phyloP scores from a whole-genome alignment of 2,797 vertebrate genomes.

The Acomys russatus region DNA sequence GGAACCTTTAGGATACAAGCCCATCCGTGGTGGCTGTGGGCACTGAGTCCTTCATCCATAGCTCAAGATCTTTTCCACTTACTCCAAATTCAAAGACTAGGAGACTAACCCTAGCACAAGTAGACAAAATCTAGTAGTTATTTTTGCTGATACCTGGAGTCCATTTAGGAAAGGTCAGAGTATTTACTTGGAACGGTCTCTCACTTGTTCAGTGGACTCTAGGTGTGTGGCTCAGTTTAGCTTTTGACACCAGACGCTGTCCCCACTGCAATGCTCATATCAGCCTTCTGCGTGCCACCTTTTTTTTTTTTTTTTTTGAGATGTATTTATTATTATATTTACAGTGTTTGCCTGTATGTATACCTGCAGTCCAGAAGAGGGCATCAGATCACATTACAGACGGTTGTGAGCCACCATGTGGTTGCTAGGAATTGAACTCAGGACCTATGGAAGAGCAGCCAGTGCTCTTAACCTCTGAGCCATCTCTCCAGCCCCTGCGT shows the following conservation, averaged over 20 bases:
- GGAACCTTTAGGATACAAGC: background rate
- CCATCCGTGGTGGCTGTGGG: background rate
- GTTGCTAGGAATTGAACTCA: too few relatives aligned
- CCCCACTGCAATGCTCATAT: background rate
- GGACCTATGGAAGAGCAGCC: too few relatives aligned
- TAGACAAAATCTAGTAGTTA: background rate
- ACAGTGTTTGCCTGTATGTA: too few relatives aligned
- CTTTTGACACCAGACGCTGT: background rate
- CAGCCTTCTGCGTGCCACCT: conserved; percentile 7
- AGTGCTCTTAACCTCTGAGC: too few relatives aligned
- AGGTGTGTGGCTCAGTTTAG: conserved; percentile 10
- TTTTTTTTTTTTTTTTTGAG: background rate
- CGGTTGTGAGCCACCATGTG: too few relatives aligned
- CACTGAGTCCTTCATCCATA: background rate
- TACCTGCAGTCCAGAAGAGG: too few relatives aligned
- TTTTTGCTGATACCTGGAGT: background rate
- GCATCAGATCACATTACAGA: too few relatives aligned
- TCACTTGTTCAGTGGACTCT: conserved; percentile 28
- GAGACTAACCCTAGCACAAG: background rate
- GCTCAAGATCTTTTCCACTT: too few relatives aligned
- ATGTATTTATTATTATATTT: too few relatives aligned
- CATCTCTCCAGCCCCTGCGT: background rate
- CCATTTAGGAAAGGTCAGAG: background rate
- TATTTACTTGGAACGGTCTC: background rate
- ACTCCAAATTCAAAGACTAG: background rate